Evolutionary conservation across 2,113 vertebrate genomes (phyloP).

Genomic region (Acanthochromis polyacanthus): DNA sequence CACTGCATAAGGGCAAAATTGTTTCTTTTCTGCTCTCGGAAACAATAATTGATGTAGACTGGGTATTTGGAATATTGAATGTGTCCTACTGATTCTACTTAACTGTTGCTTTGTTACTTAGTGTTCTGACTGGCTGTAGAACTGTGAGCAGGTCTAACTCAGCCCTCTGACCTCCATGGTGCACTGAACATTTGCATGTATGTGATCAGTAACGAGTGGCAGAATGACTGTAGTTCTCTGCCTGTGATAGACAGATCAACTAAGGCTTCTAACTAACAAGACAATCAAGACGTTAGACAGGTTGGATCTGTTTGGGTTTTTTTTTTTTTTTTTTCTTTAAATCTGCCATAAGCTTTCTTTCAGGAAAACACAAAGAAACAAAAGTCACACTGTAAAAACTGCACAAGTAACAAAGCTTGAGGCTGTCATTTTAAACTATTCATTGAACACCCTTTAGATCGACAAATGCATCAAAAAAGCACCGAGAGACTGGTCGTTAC

Average conservation of each 20-base stretch:
- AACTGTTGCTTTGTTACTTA: background rate
- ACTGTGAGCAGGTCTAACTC: background rate
- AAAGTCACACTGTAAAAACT: too few relatives aligned
- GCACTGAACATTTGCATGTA: background rate
- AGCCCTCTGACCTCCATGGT: background rate
- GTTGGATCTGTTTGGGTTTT: too few relatives aligned
- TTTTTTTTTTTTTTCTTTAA: too few relatives aligned
- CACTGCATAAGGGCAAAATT: constrained; percentile 4
- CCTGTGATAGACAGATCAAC: background rate
- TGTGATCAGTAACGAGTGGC: background rate
- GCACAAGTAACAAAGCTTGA: too few relatives aligned
- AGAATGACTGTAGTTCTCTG: background rate
- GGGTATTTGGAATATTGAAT: background rate
- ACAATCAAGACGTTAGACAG: too few relatives aligned
- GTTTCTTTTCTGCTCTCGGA: constrained; percentile 12
- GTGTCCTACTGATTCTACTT: background rate
- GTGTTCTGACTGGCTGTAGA: background rate
- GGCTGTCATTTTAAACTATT: too few relatives aligned
- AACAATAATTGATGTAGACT: background rate
- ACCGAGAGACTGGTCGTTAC: too few relatives aligned
- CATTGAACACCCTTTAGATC: too few relatives aligned
- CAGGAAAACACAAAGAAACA: too few relatives aligned
- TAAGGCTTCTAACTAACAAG: too few relatives aligned
- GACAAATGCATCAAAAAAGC: too few relatives aligned
- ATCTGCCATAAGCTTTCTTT: too few relatives aligned